A percentile compares a stretch with the other conserved stretches of the same genome.
phyloP scores from a whole-genome alignment of 2,797 vertebrate genomes.

The Propithecus deckenii region DNA sequence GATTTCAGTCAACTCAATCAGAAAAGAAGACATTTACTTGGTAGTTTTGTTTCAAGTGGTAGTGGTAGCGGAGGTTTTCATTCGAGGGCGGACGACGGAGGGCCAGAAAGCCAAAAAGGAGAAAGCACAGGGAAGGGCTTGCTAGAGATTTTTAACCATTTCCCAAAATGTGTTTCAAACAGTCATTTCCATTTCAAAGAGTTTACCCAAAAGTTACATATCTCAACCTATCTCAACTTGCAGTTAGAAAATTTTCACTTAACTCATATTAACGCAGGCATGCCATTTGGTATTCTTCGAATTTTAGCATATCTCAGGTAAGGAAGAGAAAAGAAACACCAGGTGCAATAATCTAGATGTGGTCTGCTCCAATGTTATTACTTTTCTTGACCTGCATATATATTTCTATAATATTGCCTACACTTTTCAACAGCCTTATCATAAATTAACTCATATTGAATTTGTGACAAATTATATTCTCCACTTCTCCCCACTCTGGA shows the following conservation, averaged over 20 bases:
- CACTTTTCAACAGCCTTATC: not conserved
- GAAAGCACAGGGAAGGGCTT: not conserved
- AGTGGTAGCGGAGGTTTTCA: not conserved
- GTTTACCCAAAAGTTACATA: slow-evolving; percentile 37
- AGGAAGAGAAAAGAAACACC: not conserved
- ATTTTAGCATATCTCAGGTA: not conserved
- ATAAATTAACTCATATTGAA: not conserved
- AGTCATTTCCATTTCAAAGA: slow-evolving; percentile 10
- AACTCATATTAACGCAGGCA: slow-evolving; percentile 24
- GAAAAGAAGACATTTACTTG: not conserved
- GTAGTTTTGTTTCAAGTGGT: not conserved
- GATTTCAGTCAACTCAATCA: not conserved
- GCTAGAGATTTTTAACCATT: not conserved
- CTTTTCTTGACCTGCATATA: not conserved
- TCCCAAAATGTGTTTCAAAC: not conserved
- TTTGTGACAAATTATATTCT: slow-evolving; percentile 48
- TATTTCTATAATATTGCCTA: not conserved
- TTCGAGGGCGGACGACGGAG: not conserved
- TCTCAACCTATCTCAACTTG: slow-evolving; percentile 45
- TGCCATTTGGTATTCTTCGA: not conserved
- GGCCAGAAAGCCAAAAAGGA: not conserved
- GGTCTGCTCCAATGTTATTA: not conserved
- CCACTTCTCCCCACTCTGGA: slow-evolving; percentile 14
- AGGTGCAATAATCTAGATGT: not conserved
- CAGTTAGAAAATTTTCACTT: slow-evolving; percentile 47